Evolutionary conservation across 2,797 vertebrate species (phyloP), one percentile per base, ranked within the genome.

Genomic region (Manis pentadactyla): DNA sequence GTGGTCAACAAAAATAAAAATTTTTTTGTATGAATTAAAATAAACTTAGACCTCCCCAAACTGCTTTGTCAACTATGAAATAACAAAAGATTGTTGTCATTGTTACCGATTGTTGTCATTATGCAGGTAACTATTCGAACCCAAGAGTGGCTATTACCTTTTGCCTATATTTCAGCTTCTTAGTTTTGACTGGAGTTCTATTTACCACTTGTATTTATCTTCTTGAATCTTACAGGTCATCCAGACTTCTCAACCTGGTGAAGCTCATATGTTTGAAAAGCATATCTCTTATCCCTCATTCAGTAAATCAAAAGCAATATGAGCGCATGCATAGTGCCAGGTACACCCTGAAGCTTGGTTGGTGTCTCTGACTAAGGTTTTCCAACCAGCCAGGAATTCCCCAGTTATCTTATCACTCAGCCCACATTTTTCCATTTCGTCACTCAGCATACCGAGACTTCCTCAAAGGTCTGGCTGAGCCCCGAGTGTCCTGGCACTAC

Each of bases 1-100:
- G 42, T 63, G 17, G 75, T 55, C 79, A 89, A 84, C 34, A 69
- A 68, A 87, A 95, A 79, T 34, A 93, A 79, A 14, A n/a, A 8
- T 10, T 66, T 81, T 93, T 81, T 73, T 68, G 57, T 29, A 51
- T 6, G 31, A 79, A 34, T 77, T 15, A 11, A 68, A 86, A 61
- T 79, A 39, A 77, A 83, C 29, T 31, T 34, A 42, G 18, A 19
- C 74, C 57, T 73, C 69, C 51, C 17, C 5, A 66, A 39, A 89
- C 73, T 7, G 27, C 46, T 68, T 34, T 51, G 75, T 66, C 73
- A 83, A 51, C 42, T 29, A 9, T 66, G 25, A 93, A 68, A 73
- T 25, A 29, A 53, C 6, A 59, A 42, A 57, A 59, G 74, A 37
- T 11, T 39, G 4, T 25, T 25, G 29, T 17, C 15, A 31, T 73